Percentiles rank a stretch among this genome's conserved stretches.
Evolutionary conservation across 2,113 vertebrate genomes (phyloP).

Genomic region (Scopus umbretta): DNA sequence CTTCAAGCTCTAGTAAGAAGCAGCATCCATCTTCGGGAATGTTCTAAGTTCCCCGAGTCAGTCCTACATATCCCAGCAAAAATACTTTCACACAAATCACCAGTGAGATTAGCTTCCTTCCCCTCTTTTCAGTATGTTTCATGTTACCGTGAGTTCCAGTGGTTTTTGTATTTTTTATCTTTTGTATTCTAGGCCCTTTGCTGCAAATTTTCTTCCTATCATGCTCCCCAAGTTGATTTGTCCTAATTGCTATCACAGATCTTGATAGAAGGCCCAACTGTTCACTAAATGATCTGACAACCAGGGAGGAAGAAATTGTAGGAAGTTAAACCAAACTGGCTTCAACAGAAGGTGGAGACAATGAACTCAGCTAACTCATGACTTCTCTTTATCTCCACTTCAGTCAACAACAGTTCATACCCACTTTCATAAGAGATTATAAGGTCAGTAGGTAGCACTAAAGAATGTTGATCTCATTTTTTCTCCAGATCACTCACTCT

Average conservation of each 20-base stretch:
- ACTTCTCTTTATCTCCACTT: background rate
- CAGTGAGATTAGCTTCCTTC: background rate
- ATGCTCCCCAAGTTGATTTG: background rate
- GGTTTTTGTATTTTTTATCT: background rate
- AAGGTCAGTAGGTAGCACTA: background rate
- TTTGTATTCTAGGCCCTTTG: background rate
- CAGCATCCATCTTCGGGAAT: background rate
- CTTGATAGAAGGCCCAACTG: background rate
- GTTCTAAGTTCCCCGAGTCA: background rate
- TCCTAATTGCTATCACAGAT: background rate
- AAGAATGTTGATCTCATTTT: background rate
- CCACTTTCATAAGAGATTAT: background rate
- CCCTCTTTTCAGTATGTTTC: background rate
- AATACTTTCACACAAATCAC: background rate
- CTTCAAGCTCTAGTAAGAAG: background rate
- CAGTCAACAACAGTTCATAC: background rate
- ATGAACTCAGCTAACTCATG: background rate
- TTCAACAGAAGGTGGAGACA: background rate
- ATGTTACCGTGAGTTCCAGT: background rate
- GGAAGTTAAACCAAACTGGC: background rate
- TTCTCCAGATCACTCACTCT: background rate
- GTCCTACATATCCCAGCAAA: background rate
- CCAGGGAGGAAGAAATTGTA: background rate
- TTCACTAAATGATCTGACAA: background rate
- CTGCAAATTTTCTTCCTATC: background rate